Conservation (phyloP, 2,113 vertebrate species). For the Arenaria interpres region DNA sequence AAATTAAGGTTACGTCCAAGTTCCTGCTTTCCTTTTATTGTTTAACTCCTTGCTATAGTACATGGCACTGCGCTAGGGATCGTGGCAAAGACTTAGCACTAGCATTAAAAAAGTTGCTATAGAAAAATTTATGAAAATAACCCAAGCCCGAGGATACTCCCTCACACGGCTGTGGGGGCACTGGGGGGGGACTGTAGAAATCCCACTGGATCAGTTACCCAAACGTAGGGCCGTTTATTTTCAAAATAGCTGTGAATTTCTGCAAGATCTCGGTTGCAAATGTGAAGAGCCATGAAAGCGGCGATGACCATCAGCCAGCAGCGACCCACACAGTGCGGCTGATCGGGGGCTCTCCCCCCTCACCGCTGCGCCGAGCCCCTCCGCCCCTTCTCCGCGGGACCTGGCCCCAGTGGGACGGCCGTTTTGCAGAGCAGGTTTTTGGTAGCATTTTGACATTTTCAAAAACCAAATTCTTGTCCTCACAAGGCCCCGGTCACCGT, state of each 20-base stretch:
- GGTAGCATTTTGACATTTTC: not conserved
- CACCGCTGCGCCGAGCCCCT: not conserved
- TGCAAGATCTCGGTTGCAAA: not conserved
- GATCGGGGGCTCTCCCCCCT: not conserved
- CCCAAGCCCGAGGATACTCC: not conserved
- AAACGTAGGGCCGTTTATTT: not conserved
- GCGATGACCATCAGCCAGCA: not conserved
- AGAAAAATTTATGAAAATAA: conserved; percentile 25
- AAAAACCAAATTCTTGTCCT: not conserved
- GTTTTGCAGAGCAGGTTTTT: not conserved
- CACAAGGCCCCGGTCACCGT: not conserved
- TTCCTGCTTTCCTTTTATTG: conserved; percentile 51
- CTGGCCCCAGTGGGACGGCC: not conserved
- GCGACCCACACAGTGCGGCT: not conserved
- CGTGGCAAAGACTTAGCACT: conserved; percentile 47
- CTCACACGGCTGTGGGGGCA: not conserved
- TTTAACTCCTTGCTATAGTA: conserved; percentile 5
- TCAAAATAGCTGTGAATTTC: not conserved
- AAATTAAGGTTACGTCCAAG: conserved; percentile 75
- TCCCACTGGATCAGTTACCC: not conserved
- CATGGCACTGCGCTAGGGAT: conserved; percentile 25
- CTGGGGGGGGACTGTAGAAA: not conserved
- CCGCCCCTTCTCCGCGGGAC: not conserved
- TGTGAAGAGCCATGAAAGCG: not conserved
- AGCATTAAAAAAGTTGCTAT: conserved; percentile 48